Conservation (phyloP, 2,888 invertebrate genomes). For the Muschampia plurimacula region DNA sequence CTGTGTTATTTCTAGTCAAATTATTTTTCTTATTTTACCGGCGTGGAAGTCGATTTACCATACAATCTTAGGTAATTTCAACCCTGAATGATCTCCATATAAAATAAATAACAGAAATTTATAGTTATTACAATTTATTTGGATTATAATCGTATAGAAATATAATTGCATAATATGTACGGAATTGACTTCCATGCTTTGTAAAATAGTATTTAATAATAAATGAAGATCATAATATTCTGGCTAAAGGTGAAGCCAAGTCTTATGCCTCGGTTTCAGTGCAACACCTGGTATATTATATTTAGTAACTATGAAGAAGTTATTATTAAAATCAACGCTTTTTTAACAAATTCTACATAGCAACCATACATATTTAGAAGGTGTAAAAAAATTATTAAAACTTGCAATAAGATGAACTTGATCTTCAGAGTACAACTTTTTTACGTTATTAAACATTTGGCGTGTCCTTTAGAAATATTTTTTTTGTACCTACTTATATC, state of each 20-base stretch:
- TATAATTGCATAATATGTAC: neutral
- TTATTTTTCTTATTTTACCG: slow-evolving; percentile 75
- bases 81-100: neutral
- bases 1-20: slow-evolving; percentile 83
- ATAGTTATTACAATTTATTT: neutral
- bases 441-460: too few species aligned
- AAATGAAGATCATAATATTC: slow-evolving; percentile 77
- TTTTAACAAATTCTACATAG: too few species aligned
- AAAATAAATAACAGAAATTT: neutral
- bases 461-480: too few species aligned
- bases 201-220: slow-evolving; percentile 60
- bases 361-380: too few species aligned
- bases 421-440: too few species aligned
- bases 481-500: too few species aligned
- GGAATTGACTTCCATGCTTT: slow-evolving; percentile 64
- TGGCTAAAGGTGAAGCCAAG: slow-evolving; percentile 81
- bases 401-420: too few species aligned
- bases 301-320: too few species aligned
- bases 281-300: slow-evolving; percentile 51
- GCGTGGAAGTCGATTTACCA: slow-evolving; percentile 61
- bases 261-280: slow-evolving; percentile 61
- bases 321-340: too few species aligned
- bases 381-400: too few species aligned
- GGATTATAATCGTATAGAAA: neutral
- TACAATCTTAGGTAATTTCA: neutral